Conservation (phyloP, 1,140 invertebrate genomes). For the Heliothis virescens region DNA sequence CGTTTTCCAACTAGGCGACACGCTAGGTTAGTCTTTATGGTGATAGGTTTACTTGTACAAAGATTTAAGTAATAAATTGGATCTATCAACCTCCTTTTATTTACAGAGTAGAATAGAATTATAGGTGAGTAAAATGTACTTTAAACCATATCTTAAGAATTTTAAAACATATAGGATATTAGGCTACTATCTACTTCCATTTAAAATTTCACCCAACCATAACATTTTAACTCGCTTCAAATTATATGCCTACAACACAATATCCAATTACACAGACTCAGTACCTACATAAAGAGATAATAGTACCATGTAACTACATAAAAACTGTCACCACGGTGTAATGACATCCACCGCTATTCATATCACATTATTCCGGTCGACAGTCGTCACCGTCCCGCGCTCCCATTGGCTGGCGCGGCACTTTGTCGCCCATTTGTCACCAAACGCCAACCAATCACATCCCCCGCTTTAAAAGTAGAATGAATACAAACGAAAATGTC, state of each 20-base stretch:
- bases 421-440: slow-evolving; percentile 84
- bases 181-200: too few relatives aligned
- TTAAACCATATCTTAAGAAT: too few relatives aligned
- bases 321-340: slow-evolving; percentile 54
- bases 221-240: too few relatives aligned
- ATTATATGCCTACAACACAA: too few relatives aligned
- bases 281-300: slow-evolving; percentile 18
- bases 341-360: slow-evolving; percentile 61
- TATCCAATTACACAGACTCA: background rate
- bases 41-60: background rate
- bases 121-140: too few relatives aligned
- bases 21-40: slow-evolving; percentile 3
- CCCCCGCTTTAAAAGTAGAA: slow-evolving; percentile 70
- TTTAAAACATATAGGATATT: too few relatives aligned
- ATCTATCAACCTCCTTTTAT: background rate
- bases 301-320: slow-evolving; percentile 32
- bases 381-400: slow-evolving; percentile 47
- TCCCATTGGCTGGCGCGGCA: slow-evolving; percentile 67
- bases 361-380: slow-evolving; percentile 53
- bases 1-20: slow-evolving; percentile 47
- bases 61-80: background rate
- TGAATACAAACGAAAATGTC: slow-evolving; percentile 76
- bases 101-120: background rate
- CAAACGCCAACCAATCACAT: slow-evolving; percentile 74
- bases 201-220: too few relatives aligned